Conservation (phyloP, 1,140 invertebrate genomes). For the Littorina saxatilis region DNA sequence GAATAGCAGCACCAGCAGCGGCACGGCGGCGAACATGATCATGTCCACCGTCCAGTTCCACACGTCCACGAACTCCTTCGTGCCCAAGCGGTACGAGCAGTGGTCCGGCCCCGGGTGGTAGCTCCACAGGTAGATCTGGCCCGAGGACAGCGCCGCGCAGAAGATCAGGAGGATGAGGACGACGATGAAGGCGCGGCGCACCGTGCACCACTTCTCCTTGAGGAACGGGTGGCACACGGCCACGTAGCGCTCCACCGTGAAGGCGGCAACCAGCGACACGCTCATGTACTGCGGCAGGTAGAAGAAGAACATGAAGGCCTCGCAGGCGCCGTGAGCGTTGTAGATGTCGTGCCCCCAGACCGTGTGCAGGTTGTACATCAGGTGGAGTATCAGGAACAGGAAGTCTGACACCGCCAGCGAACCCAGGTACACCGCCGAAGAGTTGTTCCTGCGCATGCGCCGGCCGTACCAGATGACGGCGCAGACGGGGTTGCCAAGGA, state of each 20-base stretch:
- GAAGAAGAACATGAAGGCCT: constrained; percentile 63
- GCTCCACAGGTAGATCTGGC: constrained; percentile 67
- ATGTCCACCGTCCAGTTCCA: constrained; percentile 65
- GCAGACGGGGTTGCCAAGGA: constrained; percentile 70
- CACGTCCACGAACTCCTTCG: constrained; percentile 55
- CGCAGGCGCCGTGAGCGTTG: constrained; percentile 56
- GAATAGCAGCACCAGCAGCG: constrained; percentile 61
- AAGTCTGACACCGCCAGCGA: constrained; percentile 70
- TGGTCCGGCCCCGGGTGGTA: constrained; percentile 44
- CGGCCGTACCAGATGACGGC: constrained; percentile 68
- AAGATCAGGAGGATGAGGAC: constrained; percentile 50
- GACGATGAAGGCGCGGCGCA: constrained; percentile 55
- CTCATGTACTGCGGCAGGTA: constrained; percentile 70
- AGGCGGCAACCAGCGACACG: constrained; percentile 79
- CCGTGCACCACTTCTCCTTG: constrained; percentile 68
- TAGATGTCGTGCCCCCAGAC: constrained; percentile 64
- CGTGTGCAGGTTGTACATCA: constrained; percentile 61
- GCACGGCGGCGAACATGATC: constrained; percentile 60
- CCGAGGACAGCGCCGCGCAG: constrained; percentile 51
- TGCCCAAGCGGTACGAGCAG: constrained; percentile 54
- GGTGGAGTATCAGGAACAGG: constrained; percentile 66
- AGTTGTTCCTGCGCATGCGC: constrained; percentile 69
- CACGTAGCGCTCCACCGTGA: constrained; percentile 95
- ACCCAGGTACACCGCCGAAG: constrained; percentile 72
- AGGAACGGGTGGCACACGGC: constrained; percentile 95